Base-by-base conservation (phyloP, 2,888 invertebrate species). In the Scaptomyza cyrtandrae region DNA sequence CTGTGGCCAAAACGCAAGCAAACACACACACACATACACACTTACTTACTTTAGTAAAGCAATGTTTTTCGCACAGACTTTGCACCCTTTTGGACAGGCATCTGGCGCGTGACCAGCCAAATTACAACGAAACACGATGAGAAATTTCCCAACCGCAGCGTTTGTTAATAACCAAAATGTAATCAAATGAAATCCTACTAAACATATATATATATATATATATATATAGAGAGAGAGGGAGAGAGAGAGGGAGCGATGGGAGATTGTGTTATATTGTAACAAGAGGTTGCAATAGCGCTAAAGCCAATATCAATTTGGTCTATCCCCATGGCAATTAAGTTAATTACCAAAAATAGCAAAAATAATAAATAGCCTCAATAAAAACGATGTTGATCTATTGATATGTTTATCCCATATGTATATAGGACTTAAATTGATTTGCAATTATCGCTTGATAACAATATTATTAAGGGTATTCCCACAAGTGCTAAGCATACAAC, bases 91-190 rank as follows among this genome's bases (percentile, higher is more conserved):
- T n/a, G 14, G 50, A n/a, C 61, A 56, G 58, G 49, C 61, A 55
- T 35, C 48, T 72, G 78, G 67, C 75, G 37, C 29, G 41, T 63
- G 56, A 62, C 78, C 73, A 73, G 56, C 16, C 13, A 27, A 73
- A 56, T 49, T 66, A 55, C 43, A 61, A 27, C 3, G 19, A 46
- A 49, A 41, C 33, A 53, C 33, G 14, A 24, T 10, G 4, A 41
- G 55, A 48, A 50, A 61, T 71, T 35, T 29, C 31, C 5, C 41
- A 41, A 41, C 41, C 10, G 41, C 29, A 27, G 45, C 35, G 24
- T 35, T 50, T 41, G n/a, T 46, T 75, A 66, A 75, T 72, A 64
- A 72, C 27, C 41, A 45, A 53, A 54, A 50, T 71, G 65, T 65
- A 71, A 75, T 61, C 45, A 76, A 61, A 44, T 56, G 37, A 53